Evolutionary conservation across 2,113 vertebrate species (phyloP).

Genomic region (Phycodurus eques): DNA sequence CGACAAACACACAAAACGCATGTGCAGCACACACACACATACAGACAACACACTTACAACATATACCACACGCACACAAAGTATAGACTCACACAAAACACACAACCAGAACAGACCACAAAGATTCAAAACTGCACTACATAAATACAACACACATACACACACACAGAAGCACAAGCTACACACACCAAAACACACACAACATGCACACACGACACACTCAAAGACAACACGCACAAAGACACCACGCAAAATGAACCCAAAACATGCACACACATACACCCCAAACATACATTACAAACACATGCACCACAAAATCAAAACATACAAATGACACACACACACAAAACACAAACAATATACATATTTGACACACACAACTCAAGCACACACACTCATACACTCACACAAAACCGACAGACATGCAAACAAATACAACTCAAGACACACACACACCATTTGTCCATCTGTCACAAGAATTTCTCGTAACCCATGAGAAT

Average conservation of each 20-base stretch:
- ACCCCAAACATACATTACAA: not conserved
- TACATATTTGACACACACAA: not conserved
- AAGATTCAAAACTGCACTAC: too few species aligned
- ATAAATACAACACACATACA: too few species aligned
- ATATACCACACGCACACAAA: not conserved
- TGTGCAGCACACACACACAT: not conserved
- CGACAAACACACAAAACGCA: slow-evolving; percentile 8
- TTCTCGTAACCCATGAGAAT: slow-evolving; percentile 70
- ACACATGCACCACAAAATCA: slow-evolving; percentile 1
- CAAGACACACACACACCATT: slow-evolving; percentile 36
- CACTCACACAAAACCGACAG: too few species aligned
- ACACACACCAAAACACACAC: too few species aligned
- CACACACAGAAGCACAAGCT: too few species aligned
- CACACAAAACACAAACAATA: not conserved
- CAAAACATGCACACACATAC: too few species aligned
- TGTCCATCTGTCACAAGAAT: slow-evolving; percentile 74
- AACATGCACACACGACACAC: not conserved
- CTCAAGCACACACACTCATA: not conserved
- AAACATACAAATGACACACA: not conserved
- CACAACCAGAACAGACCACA: too few species aligned
- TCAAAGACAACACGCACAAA: too few species aligned
- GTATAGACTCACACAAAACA: not conserved
- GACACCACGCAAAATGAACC: too few species aligned
- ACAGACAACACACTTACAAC: not conserved
- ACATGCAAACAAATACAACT: not conserved